A percentile compares a stretch with the other conserved stretches of the same genome.
These are phyloP conservation scores for Pterocles burchelli DNA, from an alignment of 2,113 vertebrate genomes.

Conservation along the genomic window DNA sequence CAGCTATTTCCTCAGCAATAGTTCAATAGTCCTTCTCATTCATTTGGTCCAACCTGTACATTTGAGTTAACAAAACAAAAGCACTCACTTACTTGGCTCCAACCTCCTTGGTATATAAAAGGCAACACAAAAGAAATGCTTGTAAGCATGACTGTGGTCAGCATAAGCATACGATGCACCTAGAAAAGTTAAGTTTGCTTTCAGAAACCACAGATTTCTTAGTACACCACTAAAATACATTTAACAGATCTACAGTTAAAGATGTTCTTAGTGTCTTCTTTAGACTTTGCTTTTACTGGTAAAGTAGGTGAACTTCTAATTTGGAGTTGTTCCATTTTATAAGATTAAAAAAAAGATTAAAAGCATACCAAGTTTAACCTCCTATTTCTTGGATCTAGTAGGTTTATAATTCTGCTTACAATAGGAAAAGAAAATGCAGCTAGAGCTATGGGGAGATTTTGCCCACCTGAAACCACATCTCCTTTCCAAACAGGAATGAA, in stretches of 20 bases:
- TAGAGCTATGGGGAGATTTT: neutral
- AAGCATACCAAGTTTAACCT: neutral
- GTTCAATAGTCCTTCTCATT: neutral
- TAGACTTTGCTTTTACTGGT: neutral
- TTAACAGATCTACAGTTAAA: neutral
- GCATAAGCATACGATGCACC: slow-evolving; percentile 85
- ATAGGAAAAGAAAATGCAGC: neutral
- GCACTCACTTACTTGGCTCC: slow-evolving; percentile 79
- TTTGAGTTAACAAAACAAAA: neutral
- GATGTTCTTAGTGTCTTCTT: neutral
- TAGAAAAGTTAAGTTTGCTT: slow-evolving; percentile 36
- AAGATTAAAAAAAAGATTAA: neutral
- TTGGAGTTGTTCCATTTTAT: neutral
- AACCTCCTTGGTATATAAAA: slow-evolving; percentile 85
- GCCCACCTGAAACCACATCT: slow-evolving; percentile 89
- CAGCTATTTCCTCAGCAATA: neutral
- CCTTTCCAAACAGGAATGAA: slow-evolving; percentile 76
- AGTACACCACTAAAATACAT: neutral
- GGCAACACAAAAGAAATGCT: slow-evolving; percentile 81
- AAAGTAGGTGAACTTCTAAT: neutral
- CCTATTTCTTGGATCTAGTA: neutral
- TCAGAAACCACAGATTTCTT: neutral
- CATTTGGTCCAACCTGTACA: neutral
- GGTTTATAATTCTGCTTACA: neutral
- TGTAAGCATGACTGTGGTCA: slow-evolving; percentile 79